These are phyloP conservation scores for Brevimyrus niger DNA, from an alignment of 2,113 vertebrate genomes.

Conservation along the genomic window DNA sequence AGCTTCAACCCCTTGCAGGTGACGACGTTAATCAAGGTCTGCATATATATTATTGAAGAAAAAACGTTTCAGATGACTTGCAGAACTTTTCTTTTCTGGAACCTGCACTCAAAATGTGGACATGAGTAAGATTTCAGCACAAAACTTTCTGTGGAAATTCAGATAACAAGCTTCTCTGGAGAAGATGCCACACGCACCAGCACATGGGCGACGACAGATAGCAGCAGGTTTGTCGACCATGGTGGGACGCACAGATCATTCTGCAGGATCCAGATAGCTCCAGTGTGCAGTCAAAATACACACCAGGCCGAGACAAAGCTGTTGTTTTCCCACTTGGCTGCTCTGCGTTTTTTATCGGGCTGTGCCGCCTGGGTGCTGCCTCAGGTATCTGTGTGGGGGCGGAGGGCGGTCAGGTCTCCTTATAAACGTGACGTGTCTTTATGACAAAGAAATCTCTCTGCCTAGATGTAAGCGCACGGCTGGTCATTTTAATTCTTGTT, in stretches of 20 bases:
- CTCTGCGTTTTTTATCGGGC: neutral
- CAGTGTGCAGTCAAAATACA: slow-evolving; percentile 17
- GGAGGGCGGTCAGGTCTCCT: neutral
- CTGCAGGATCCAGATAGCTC: neutral
- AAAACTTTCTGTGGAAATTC: neutral
- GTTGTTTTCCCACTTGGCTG: neutral
- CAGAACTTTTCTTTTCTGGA: neutral
- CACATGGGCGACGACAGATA: neutral
- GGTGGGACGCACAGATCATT: neutral
- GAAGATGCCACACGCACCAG: neutral
- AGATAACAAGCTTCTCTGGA: neutral
- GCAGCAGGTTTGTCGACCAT: neutral
- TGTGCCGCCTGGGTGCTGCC: neutral
- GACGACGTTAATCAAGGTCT: neutral
- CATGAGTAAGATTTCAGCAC: neutral
- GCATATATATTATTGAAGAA: neutral
- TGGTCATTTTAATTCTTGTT: neutral
- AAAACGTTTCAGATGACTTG: neutral
- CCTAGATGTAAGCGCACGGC: neutral
- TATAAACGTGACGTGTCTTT: neutral
- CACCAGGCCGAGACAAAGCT: neutral
- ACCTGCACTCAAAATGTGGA: neutral
- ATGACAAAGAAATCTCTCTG: neutral
- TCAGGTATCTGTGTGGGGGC: neutral
- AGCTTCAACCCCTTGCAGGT: neutral